Evolutionary conservation across 1,140 invertebrate species (phyloP).

Genomic region (Bombus ignitus): DNA sequence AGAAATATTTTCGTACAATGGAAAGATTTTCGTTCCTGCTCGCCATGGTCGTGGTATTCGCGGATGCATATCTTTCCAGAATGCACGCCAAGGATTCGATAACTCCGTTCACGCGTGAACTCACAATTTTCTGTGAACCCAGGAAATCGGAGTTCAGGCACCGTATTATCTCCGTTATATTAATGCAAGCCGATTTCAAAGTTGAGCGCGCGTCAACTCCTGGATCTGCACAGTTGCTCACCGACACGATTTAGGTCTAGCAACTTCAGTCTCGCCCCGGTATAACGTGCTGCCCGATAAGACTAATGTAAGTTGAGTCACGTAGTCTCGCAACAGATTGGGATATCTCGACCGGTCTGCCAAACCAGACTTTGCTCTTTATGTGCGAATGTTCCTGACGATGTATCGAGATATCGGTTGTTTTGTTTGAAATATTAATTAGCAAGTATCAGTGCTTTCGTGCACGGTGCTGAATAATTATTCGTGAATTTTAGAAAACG

Average conservation of each 20-base stretch:
- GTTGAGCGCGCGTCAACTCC: slow-evolving; percentile 52
- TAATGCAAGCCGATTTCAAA: slow-evolving; percentile 56
- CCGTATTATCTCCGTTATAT: slow-evolving; percentile 51
- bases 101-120: slow-evolving; percentile 35
- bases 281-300: slow-evolving; percentile 54
- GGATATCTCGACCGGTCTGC: slow-evolving; percentile 50
- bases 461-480: neutral
- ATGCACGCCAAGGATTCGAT: slow-evolving; percentile 13
- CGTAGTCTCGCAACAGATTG: slow-evolving; percentile 55
- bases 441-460: neutral
- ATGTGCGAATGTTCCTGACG: neutral
- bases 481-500: neutral
- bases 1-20: neutral
- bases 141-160: neutral
- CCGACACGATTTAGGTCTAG: slow-evolving; percentile 55
- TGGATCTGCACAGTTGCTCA: slow-evolving; percentile 39
- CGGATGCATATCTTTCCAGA: neutral
- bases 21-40: neutral
- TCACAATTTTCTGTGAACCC: slow-evolving; percentile 29
- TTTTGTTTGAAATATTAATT: neutral
- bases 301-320: slow-evolving; percentile 66
- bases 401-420: slow-evolving; percentile 7
- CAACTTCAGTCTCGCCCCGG: slow-evolving; percentile 40
- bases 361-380: neutral
- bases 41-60: neutral